These are phyloP conservation scores for Porphyrio hochstetteri DNA, from an alignment of 2,113 vertebrate genomes.

Conservation along the genomic window DNA sequence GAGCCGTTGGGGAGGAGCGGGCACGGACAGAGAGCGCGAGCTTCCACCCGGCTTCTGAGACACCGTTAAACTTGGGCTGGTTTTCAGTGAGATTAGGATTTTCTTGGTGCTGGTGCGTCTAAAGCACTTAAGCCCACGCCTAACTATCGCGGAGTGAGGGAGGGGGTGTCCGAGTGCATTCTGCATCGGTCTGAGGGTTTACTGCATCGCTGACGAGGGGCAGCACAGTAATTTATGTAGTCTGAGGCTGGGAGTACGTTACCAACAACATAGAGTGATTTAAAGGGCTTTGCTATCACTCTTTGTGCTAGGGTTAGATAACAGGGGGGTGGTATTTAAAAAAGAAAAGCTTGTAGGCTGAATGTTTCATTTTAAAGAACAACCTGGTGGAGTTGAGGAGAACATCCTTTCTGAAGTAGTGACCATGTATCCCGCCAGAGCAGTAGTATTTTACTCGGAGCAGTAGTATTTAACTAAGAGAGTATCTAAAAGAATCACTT, in stretches of 20 bases:
- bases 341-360: fast-evolving
- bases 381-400: too few relatives aligned
- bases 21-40: too few relatives aligned
- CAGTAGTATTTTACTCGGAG: not conserved
- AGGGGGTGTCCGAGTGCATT: not conserved
- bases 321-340: not conserved
- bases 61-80: fast-evolving
- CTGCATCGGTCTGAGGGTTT: fast-evolving
- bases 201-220: not conserved
- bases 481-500: not conserved
- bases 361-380: not conserved
- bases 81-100: not conserved
- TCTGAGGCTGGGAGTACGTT: not conserved
- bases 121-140: not conserved
- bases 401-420: not conserved
- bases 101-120: fast-evolving
- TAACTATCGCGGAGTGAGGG: not conserved
- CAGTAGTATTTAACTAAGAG: not conserved
- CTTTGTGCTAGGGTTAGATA: not conserved
- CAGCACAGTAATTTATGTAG: not conserved
- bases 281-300: fast-evolving
- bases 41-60: fast-evolving
- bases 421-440: not conserved
- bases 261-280: not conserved
- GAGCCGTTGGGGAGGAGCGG: fast-evolving